These are phyloP conservation scores for Barbus barbus DNA, from an alignment of 2,113 vertebrate genomes.

Conservation along the genomic window DNA sequence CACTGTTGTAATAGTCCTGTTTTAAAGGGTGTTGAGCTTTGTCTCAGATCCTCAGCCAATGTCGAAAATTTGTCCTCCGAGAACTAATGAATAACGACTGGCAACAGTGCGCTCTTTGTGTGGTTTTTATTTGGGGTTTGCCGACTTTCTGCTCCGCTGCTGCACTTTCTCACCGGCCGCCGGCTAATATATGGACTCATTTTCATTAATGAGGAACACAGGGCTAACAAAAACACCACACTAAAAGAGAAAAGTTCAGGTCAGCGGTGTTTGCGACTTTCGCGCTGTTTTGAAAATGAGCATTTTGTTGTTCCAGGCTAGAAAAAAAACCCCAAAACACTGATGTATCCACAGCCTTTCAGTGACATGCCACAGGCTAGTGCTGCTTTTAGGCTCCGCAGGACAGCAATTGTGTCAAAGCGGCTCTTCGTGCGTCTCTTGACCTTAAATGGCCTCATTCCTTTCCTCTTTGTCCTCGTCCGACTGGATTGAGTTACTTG, in stretches of 20 bases:
- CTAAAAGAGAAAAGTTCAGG: slow-evolving; percentile 39
- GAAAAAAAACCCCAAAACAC: neutral
- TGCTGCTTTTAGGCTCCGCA: neutral
- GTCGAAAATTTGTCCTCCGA: slow-evolving; percentile 53
- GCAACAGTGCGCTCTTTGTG: slow-evolving; percentile 55
- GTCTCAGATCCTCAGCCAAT: slow-evolving; percentile 60
- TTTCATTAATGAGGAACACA: slow-evolving; percentile 47
- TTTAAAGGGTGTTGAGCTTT: slow-evolving; percentile 53
- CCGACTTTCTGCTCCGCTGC: slow-evolving; percentile 30
- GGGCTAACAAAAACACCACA: slow-evolving; percentile 45
- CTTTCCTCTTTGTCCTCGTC: slow-evolving; percentile 5
- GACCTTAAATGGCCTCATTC: slow-evolving; percentile 35
- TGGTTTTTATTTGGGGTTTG: slow-evolving; percentile 51
- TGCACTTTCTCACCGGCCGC: slow-evolving; percentile 43
- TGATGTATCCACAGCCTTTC: neutral
- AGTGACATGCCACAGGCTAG: neutral
- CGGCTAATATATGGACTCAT: slow-evolving; percentile 31
- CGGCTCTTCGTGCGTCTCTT: neutral
- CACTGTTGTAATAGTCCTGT: slow-evolving; percentile 55
- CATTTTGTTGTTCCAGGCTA: slow-evolving; percentile 16
- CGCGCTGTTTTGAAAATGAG: neutral
- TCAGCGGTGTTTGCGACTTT: neutral
- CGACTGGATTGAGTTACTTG: slow-evolving; percentile 29
- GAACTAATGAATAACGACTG: slow-evolving; percentile 63
- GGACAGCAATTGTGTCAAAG: neutral